Evolutionary conservation across 2,888 invertebrate species (phyloP).

Genomic region (Helicoverpa assulta): DNA sequence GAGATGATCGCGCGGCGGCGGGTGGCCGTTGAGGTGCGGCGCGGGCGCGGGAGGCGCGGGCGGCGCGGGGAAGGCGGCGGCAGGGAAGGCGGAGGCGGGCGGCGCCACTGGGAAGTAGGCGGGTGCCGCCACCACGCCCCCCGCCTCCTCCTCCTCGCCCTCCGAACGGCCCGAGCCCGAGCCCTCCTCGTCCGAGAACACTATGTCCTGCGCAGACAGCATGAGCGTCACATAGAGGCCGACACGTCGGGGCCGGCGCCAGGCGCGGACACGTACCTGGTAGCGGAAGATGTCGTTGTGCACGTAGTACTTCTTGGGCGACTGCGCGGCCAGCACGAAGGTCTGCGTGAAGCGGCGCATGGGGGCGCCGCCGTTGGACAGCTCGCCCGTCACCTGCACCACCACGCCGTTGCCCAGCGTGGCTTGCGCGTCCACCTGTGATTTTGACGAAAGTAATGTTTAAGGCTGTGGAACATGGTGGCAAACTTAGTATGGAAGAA

Average conservation of each 20-base stretch:
- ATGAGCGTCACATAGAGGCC: background rate
- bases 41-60: slow-evolving; percentile 67
- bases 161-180: slow-evolving; percentile 90
- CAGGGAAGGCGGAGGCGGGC: slow-evolving; percentile 69
- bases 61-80: slow-evolving; percentile 65
- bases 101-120: slow-evolving; percentile 78
- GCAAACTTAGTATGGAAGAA: too few relatives aligned
- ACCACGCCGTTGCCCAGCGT: slow-evolving; percentile 98
- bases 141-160: slow-evolving; percentile 91
- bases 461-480: too few relatives aligned
- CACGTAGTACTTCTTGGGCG: slow-evolving; percentile 99
- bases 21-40: slow-evolving; percentile 66
- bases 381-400: slow-evolving; percentile 99
- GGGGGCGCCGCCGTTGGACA: slow-evolving; percentile 98
- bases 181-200: slow-evolving; percentile 91
- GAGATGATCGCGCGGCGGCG: slow-evolving; percentile 41
- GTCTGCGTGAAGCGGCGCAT: slow-evolving; percentile 99
- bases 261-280: slow-evolving; percentile 91
- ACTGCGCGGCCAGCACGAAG: slow-evolving; percentile 97
- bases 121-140: slow-evolving; percentile 66
- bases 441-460: too few relatives aligned
- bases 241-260: too few relatives aligned
- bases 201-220: slow-evolving; percentile 81
- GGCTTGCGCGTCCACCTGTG: slow-evolving; percentile 96
- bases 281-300: slow-evolving; percentile 99